Evolutionary conservation across 2,113 vertebrate species (phyloP).

Genomic region (Pelmatolapia mariae): DNA sequence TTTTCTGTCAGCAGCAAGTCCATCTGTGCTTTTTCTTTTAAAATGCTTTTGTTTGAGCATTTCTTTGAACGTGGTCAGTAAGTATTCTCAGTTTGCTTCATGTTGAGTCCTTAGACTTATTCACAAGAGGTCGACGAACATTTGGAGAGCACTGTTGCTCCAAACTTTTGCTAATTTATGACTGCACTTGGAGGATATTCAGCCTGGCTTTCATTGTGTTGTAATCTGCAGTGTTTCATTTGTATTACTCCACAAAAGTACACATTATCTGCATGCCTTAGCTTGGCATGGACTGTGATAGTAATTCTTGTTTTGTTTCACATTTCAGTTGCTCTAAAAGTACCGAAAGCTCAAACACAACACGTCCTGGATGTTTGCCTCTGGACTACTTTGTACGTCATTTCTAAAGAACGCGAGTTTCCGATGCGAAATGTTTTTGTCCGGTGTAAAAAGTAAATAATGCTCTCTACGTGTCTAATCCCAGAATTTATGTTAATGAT

Average conservation of each 20-base stretch:
- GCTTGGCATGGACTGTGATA: background rate
- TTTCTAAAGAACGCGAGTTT: background rate
- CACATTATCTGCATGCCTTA: background rate
- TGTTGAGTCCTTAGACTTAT: background rate
- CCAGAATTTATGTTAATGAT: slow-evolving; percentile 34
- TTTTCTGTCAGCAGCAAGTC: background rate
- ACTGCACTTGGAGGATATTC: background rate
- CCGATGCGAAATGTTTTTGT: background rate
- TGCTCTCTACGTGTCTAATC: slow-evolving; percentile 32
- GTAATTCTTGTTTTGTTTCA: background rate
- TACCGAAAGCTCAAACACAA: background rate
- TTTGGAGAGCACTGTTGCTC: background rate
- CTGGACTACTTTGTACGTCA: slow-evolving; percentile 6
- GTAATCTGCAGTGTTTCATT: background rate
- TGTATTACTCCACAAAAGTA: background rate
- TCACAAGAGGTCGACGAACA: background rate
- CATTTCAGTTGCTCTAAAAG: background rate
- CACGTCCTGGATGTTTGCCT: background rate
- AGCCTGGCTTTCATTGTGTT: background rate
- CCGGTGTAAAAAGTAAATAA: slow-evolving; percentile 36
- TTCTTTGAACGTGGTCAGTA: background rate
- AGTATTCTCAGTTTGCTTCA: background rate
- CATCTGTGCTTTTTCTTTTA: background rate
- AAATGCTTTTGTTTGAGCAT: background rate
- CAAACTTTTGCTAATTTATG: background rate